Evolutionary conservation across 1,140 invertebrate species (phyloP).

Genomic region (Pogonus chalceus): DNA sequence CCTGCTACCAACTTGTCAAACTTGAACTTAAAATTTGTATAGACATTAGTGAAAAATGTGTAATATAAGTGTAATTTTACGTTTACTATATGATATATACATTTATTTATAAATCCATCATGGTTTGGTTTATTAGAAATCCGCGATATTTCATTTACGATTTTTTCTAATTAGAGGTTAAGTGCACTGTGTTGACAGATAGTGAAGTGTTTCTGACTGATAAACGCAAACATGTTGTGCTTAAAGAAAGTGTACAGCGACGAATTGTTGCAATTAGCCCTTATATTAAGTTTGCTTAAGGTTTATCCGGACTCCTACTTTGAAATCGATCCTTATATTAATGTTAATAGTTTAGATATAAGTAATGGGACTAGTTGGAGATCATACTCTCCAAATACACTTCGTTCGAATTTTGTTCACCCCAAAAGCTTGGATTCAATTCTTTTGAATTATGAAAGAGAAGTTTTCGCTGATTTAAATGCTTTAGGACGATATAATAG

Average conservation of each 20-base stretch:
- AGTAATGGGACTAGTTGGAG: constrained; percentile 57
- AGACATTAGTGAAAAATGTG: neutral
- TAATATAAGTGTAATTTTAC: neutral
- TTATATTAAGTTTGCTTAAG: constrained; percentile 65
- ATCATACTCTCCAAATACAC: constrained; percentile 38
- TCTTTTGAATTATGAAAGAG: constrained; percentile 57
- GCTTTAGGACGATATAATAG: constrained; percentile 44
- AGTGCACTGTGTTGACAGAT: constrained; percentile 1
- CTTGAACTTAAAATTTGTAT: too few species aligned
- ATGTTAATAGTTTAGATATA: constrained; percentile 40
- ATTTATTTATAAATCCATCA: neutral
- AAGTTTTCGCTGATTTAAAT: constrained; percentile 68
- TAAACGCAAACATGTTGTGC: constrained; percentile 45
- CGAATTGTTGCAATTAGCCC: constrained; percentile 65
- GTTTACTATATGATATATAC: neutral
- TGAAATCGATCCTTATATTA: constrained; percentile 40
- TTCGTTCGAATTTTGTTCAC: constrained; percentile 50
- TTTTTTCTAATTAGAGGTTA: constrained; percentile 2
- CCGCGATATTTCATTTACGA: neutral
- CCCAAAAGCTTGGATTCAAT: constrained; percentile 67
- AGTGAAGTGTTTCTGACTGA: neutral
- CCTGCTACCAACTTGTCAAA: neutral
- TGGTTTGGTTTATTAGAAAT: neutral
- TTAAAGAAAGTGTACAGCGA: constrained; percentile 67
- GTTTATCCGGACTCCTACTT: constrained; percentile 60